Evolutionary conservation across 2,113 vertebrate species (phyloP), one percentile per base, ranked within the genome.

Genomic region (Pseudorectes ferrugineus): DNA sequence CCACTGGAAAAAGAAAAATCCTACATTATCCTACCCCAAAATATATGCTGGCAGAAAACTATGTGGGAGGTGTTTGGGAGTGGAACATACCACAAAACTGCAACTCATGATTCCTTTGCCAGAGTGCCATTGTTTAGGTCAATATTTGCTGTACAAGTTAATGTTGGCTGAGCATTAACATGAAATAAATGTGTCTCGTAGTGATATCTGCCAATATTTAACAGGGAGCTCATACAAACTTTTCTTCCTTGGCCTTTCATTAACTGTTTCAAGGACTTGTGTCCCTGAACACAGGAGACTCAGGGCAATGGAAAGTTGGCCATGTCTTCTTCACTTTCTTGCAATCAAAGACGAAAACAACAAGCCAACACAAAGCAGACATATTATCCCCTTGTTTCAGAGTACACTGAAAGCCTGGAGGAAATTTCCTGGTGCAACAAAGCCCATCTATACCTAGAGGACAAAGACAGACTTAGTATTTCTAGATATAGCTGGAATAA

Each of bases 131-230:
- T 58, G 10, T 92, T 85, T 88, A 49, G 67, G 77, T 89, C 92
- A 93, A 62, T 95, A 95, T 96, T 95, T 93, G 66, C 71, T 61
- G 46, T 65, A 59, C 26, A 77, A 70, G 81, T 93, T 83, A 93
- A 88, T 58, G 46, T 7, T 88, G 63, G 46, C 71, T 88, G 82
- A 96, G 78, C 36, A 83, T 85, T 92, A 92, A 95, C 89, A 24
- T 67, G 74, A 89, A 85, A 91, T 33, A 73, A 85, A 94, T 29
- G 19, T 49, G 31, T 85, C 26, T 88, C 12, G 8, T 21, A 49
- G 38, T 48, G 62, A 4, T 89, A 70, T 62, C 78, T 83, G 46
- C 58, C 63, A 90, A 92, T 96, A 92, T 90, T 91, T 96, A 93
- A 93, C 87, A 85, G 58, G 49, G 29, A 93, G 12, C 18, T 76